phyloP scores from a whole-genome alignment of 2,797 vertebrate species.

The Cossypha heuglini region DNA sequence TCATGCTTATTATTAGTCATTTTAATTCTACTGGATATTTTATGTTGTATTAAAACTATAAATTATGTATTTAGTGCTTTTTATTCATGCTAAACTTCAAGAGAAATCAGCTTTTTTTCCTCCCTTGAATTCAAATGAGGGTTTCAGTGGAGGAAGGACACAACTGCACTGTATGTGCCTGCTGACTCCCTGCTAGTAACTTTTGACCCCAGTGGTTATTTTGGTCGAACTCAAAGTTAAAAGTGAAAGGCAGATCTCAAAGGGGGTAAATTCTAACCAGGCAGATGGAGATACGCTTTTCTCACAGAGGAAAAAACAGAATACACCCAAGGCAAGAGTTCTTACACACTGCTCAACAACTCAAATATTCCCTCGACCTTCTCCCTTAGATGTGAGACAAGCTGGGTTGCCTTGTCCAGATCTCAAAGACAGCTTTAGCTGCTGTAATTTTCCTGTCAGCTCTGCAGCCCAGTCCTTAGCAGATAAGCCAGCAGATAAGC shows the following conservation, averaged over 20 bases:
- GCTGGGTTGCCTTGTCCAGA: neutral
- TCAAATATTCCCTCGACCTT: neutral
- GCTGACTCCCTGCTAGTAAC: neutral
- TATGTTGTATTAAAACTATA: neutral
- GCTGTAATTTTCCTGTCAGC: constrained; percentile 6
- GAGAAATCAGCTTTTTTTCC: neutral
- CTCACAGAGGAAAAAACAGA: neutral
- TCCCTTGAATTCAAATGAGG: neutral
- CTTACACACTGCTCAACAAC: neutral
- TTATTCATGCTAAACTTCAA: neutral
- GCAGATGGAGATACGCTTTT: neutral
- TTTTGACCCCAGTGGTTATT: neutral
- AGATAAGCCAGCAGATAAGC: constrained; percentile 30
- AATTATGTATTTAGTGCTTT: neutral
- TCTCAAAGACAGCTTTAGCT: neutral
- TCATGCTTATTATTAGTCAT: neutral
- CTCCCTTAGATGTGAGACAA: neutral
- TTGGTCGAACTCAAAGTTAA: neutral
- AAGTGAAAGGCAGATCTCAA: neutral
- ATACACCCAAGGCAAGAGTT: neutral
- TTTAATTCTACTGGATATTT: neutral
- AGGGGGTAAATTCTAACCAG: neutral
- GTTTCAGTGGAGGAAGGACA: neutral
- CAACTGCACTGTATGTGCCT: neutral
- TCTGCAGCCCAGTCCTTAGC: neutral